A percentile compares a stretch with the other conserved stretches of the same genome.
These are phyloP conservation scores for Strigamia crassipes DNA, from an alignment of 2,888 invertebrate species.

Conservation along the genomic window DNA sequence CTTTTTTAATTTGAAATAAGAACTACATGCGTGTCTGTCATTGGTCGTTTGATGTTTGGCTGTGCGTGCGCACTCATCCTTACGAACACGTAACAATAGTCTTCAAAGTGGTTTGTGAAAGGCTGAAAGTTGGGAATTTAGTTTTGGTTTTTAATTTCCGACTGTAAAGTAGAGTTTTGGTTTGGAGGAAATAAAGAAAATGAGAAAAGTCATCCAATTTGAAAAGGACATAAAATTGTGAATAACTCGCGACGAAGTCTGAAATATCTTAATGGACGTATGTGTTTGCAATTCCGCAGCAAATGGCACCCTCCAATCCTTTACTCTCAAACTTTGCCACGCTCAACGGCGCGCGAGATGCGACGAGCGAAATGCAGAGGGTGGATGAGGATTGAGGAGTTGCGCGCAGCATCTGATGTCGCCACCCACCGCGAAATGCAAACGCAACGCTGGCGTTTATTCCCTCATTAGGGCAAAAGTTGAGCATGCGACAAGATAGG, in stretches of 20 bases:
- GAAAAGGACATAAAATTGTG: slow-evolving; percentile 28
- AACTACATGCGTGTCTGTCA: no score
- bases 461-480: slow-evolving; percentile 42
- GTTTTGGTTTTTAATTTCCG: not conserved
- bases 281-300: slow-evolving; percentile 38
- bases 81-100: no score
- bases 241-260: not conserved
- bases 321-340: slow-evolving; percentile 39
- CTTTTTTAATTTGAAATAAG: no score
- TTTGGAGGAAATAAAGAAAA: slow-evolving; percentile 11
- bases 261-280: slow-evolving; percentile 5
- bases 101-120: no score
- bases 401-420: slow-evolving; percentile 18
- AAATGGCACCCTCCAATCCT: slow-evolving; percentile 36
- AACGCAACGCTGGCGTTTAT: slow-evolving; percentile 42
- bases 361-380: slow-evolving; percentile 32
- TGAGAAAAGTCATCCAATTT: slow-evolving; percentile 27
- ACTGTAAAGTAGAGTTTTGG: not conserved
- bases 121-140: no score
- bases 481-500: slow-evolving; percentile 35
- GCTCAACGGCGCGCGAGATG: slow-evolving; percentile 42
- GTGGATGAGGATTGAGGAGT: not conserved
- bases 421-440: slow-evolving; percentile 36
- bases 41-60: no score
- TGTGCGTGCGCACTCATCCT: no score